Percentiles rank a stretch among this genome's conserved stretches.
Evolutionary conservation across 2,113 vertebrate genomes (phyloP).

Genomic region (Cromileptes altivelis): DNA sequence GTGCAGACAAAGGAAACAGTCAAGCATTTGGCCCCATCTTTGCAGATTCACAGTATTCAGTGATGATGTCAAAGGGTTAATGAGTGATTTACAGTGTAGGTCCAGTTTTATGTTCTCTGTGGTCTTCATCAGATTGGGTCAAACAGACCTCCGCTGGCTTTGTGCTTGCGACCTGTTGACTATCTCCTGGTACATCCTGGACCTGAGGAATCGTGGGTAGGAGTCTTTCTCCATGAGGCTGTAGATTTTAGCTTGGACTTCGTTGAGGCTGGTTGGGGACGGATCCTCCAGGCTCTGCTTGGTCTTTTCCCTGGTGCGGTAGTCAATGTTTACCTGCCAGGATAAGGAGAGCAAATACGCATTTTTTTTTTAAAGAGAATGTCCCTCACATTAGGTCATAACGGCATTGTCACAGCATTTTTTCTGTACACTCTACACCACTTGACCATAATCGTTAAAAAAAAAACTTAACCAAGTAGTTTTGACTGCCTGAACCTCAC

Average conservation of each 20-base stretch:
- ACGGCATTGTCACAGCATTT: background rate
- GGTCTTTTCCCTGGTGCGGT: slow-evolving; percentile 92
- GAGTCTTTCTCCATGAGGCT: slow-evolving; percentile 99
- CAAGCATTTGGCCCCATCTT: slow-evolving; percentile 43
- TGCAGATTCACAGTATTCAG: slow-evolving; percentile 75
- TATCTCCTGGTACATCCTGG: slow-evolving; percentile 96
- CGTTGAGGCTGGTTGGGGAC: slow-evolving; percentile 90
- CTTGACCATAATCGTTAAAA: background rate
- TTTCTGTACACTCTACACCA: background rate
- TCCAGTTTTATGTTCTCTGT: slow-evolving; percentile 41
- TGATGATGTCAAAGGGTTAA: slow-evolving; percentile 50
- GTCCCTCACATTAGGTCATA: background rate
- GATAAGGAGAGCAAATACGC: slow-evolving; percentile 49
- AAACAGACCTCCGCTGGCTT: slow-evolving; percentile 92
- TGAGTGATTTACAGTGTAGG: slow-evolving; percentile 48
- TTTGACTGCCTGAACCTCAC: background rate
- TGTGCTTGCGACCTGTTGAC: slow-evolving; percentile 88
- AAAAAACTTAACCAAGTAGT: background rate
- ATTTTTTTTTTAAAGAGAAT: background rate
- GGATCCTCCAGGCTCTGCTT: slow-evolving; percentile 93
- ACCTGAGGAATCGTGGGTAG: slow-evolving; percentile 96
- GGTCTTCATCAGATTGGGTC: slow-evolving; percentile 21
- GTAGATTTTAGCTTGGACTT: slow-evolving; percentile 93
- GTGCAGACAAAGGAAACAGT: slow-evolving; percentile 59
- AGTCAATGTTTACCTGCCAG: slow-evolving; percentile 95